Base-by-base conservation (phyloP, 2,888 invertebrate species). In the Euzophera pinguis region DNA sequence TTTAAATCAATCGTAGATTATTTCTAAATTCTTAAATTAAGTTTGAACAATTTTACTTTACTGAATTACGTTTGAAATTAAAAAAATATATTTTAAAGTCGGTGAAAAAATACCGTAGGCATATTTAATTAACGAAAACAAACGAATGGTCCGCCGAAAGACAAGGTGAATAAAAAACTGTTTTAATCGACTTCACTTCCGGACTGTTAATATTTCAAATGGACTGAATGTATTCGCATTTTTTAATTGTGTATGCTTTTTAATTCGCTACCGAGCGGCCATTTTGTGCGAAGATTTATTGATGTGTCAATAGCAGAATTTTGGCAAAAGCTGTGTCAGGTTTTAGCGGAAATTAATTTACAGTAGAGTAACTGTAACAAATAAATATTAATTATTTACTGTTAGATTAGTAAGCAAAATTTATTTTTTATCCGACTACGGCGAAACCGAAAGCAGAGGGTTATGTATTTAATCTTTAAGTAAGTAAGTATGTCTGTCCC, bases 241-340 rank as follows among this genome's bases (percentile, higher is more conserved):
- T 39, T 65, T 65, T 62, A 61, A 63, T 62, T 63, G 60, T 55
- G 55, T 51, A 54, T 57, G 62, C 61, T 55, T 68, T 65, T 67
- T 66, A 65, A 68, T 68, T 68, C 61, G 63, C 47, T 2, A 32
- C 5, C 50, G 35, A 47, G 43, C 47, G 16, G 34, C 45, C 45
- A 32, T 39, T 48, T 48, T 39, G 49, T 39, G 14, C 13, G 16
- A 27, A 47, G 54, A 61, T 61, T 59, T 61, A 62, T 62, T 55
- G 55, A 43, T 50, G 27, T 49, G 60, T 32, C 32, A 32, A 45
- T 45, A 32, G 1, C 32, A 34, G 32, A 10, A 6, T 39, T 39
- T 39, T 16, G 39, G 13, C 8, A 7, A 16, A 39, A 16, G 5
- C 1, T 13, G n/a, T 7, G 39, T 39, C 39, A 39, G 16, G 6